Evolutionary conservation across 2,797 vertebrate species (phyloP), one percentile per base, ranked within the genome.

Genomic region (Rhabdomys pumilio): DNA sequence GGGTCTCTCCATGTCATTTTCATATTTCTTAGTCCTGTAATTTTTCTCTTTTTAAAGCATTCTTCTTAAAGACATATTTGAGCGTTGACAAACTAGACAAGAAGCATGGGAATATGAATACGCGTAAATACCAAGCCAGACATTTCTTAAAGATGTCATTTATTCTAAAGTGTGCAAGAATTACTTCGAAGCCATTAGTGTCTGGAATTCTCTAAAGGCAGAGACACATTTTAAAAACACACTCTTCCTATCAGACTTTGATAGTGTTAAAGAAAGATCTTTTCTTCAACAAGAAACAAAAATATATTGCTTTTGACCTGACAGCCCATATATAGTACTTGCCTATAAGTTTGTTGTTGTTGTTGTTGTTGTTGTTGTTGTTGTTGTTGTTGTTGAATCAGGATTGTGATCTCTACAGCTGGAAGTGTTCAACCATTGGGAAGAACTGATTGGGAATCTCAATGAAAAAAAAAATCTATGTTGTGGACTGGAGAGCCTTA

Each of bases 31-130:
- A 7, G 81, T n/a, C 41, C 89, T 75, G 65, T 76, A 67, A 6
- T 93, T 97, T 97, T 95, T 96, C 97, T 94, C 83, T 38, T 96
- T 97, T 96, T 93, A 97, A 95, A 96, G n/a, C 83, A 84, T 95
- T 94, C 89, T 92, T 95, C 73, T 94, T 97, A 73, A 80, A 76
- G 94, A 96, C 0, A 0, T 95, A 81, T 50, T n/a, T 41, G 61
- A 91, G 29, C 89, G 0, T 91, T 97, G 97, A 97, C 90, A 97
- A 96, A 97, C 50, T 94, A 97, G 96, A 97, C 96, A 97, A 95
- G 93, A 96, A 96, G 81, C 91, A 76, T 93, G 79, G 86, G 91
- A 96, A 89, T 96, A 63, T 90, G 96, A 93, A 96, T 91, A 95
- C 57, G 0, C 80, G 14, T 41, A 97, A 89, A 72, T 82, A 96